phyloP scores from a whole-genome alignment of 2,797 vertebrate species.

The Parauchenoglanis ngamensis region DNA sequence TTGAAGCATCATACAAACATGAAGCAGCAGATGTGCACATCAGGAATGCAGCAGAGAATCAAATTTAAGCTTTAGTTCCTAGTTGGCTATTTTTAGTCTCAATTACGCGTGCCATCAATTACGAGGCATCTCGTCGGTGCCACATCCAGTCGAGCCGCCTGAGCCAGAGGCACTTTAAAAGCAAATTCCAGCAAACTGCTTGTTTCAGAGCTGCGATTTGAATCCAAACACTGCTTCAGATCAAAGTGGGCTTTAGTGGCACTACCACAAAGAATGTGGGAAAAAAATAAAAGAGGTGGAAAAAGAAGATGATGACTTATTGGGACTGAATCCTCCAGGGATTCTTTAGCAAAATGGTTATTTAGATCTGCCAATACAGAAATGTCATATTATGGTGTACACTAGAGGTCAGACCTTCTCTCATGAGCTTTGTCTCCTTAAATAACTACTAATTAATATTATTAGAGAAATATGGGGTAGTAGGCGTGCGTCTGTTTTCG shows the following conservation, averaged over 20 bases:
- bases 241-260: neutral
- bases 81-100: slow-evolving; percentile 19
- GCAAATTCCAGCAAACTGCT: neutral
- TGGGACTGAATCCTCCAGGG: neutral
- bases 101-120: slow-evolving; percentile 14
- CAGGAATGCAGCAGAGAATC: neutral
- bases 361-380: neutral
- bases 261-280: neutral
- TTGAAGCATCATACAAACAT: neutral
- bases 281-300: neutral
- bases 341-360: neutral
- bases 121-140: neutral
- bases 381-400: neutral
- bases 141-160: neutral
- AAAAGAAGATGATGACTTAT: neutral
- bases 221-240: neutral
- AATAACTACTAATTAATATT: neutral
- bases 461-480: neutral
- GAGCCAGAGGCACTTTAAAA: neutral
- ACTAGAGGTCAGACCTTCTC: too few species aligned
- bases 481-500: neutral
- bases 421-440: neutral
- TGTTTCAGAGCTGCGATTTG: neutral
- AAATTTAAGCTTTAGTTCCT: neutral
- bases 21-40: slow-evolving; percentile 13